Evolutionary conservation across 2,888 invertebrate species (phyloP).

Genomic region (Synanthedon andrenaeformis): DNA sequence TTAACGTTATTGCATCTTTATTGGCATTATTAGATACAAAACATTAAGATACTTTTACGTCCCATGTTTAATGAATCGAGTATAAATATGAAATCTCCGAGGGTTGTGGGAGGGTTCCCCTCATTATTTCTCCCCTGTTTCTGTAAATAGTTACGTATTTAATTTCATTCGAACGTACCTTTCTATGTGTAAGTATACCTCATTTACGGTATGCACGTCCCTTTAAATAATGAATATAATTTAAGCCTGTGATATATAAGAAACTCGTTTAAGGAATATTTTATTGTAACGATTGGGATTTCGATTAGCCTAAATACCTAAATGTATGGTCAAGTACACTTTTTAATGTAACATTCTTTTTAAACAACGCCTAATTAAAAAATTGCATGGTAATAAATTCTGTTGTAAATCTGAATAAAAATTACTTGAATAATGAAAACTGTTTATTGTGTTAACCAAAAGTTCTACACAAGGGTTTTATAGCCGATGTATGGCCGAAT

Average conservation of each 20-base stretch:
- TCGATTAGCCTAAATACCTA: background rate
- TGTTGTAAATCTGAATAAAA: no score
- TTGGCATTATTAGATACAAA: slow-evolving; percentile 5
- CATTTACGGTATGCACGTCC: slow-evolving; percentile 63
- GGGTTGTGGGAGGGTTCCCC: slow-evolving; percentile 68
- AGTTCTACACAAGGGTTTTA: no score
- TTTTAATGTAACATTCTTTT: no score
- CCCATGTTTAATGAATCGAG: slow-evolving; percentile 31
- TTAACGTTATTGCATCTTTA: slow-evolving; percentile 12
- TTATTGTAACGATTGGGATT: background rate
- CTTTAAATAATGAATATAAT: slow-evolving; percentile 58
- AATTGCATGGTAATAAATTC: no score
- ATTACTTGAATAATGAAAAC: no score
- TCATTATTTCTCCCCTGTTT: slow-evolving; percentile 69
- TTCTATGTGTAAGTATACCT: slow-evolving; percentile 49
- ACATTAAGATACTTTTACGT: slow-evolving; percentile 12
- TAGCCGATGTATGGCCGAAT: no score
- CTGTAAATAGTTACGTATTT: slow-evolving; percentile 65
- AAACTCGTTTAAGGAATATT: slow-evolving; percentile 53
- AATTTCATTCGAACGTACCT: slow-evolving; percentile 56
- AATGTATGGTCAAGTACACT: no score
- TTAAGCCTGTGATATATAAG: slow-evolving; percentile 70
- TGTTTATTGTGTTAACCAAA: no score
- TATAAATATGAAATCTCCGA: slow-evolving; percentile 62
- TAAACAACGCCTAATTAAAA: no score